A percentile compares a stretch with the other conserved stretches of the same genome.
Evolutionary conservation across 92 coral and sea anemone species (phyloP).

Genomic region (Isaurus tuberculatus): DNA sequence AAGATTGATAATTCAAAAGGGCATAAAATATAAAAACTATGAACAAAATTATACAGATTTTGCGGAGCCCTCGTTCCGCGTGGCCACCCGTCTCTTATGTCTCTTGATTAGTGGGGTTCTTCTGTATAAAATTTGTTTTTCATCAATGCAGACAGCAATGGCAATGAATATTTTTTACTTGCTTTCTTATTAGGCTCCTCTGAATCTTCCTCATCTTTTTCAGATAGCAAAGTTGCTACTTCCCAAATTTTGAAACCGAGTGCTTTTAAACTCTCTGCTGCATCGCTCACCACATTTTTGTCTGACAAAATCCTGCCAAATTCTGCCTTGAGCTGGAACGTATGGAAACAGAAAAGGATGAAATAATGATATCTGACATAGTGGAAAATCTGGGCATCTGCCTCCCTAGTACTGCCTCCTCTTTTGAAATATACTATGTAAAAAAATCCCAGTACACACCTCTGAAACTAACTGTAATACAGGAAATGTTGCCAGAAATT

Average conservation of each 20-base stretch:
- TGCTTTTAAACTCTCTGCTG: too few species aligned
- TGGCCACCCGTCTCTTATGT: too few species aligned
- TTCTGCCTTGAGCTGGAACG: constrained; percentile 48
- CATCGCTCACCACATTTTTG: background rate
- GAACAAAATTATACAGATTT: too few species aligned
- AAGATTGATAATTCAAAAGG: too few species aligned
- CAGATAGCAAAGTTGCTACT: constrained; percentile 31
- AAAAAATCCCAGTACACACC: constrained; percentile 27
- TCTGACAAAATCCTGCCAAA: constrained; percentile 33
- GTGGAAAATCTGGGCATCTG: background rate
- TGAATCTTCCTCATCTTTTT: constrained; percentile 22
- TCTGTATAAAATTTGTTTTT: constrained; percentile 24
- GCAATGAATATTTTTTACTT: constrained; percentile 29
- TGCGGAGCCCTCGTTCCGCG: too few species aligned
- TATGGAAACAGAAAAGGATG: background rate
- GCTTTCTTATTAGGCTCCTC: constrained; percentile 45
- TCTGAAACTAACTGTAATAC: constrained; percentile 44
- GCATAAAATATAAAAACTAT: too few species aligned
- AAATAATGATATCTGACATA: background rate
- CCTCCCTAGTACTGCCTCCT: background rate
- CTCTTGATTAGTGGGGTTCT: too few species aligned
- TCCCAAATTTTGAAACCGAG: constrained; percentile 19
- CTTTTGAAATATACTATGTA: background rate
- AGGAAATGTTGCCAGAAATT: constrained; percentile 50
- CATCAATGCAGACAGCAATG: constrained; percentile 21